Conservation (phyloP, 2,888 invertebrate species). For the Strigamia transsilvanica region DNA sequence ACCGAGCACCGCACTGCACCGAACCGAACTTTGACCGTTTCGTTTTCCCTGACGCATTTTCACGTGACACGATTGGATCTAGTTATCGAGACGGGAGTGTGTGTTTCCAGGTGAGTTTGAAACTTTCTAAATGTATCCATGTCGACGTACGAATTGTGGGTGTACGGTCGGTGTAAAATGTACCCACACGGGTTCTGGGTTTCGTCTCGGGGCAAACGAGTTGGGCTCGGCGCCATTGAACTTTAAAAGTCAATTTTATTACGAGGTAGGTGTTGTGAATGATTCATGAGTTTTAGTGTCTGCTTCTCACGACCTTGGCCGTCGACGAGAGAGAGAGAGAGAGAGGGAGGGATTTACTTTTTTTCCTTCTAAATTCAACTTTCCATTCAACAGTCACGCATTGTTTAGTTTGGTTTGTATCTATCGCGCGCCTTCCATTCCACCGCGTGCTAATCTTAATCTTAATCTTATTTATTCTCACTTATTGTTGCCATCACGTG, state of each 20-base stretch:
- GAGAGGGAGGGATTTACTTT: background rate
- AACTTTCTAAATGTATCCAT: too few species aligned
- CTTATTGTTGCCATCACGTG: background rate
- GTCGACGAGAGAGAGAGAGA: too few species aligned
- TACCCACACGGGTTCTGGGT: too few species aligned
- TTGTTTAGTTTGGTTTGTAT: background rate
- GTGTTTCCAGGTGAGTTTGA: background rate
- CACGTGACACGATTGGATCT: background rate
- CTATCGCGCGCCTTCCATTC: too few species aligned
- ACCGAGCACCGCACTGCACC: too few species aligned
- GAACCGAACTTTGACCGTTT: too few species aligned
- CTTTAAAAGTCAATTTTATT: conserved; percentile 5
- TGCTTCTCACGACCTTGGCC: conserved; percentile 37
- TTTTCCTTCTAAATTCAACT: background rate
- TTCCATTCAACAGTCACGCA: background rate
- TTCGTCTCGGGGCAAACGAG: background rate
- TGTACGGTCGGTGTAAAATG: background rate
- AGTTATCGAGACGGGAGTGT: background rate
- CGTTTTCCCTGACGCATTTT: too few species aligned
- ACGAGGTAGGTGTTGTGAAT: conserved; percentile 3
- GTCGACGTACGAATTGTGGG: background rate
- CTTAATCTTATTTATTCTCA: background rate
- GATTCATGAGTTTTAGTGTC: conserved; percentile 27
- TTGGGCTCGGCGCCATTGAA: conserved; percentile 14
- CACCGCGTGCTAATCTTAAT: too few species aligned